Evolutionary conservation across 2,113 vertebrate species (phyloP).

Genomic region (Sapajus apella): DNA sequence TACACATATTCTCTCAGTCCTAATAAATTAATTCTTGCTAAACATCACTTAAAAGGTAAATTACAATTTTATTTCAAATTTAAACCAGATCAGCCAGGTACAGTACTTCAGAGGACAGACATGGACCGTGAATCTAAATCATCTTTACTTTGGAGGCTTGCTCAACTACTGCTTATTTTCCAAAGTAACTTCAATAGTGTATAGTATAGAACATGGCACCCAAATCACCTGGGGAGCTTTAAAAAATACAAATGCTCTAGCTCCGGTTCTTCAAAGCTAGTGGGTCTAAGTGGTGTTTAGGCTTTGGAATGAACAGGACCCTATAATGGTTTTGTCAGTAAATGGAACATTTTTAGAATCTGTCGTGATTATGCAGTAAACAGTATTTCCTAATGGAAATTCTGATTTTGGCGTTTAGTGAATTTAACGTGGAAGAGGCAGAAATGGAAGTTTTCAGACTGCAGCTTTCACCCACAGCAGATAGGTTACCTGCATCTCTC

Average conservation of each 20-base stretch:
- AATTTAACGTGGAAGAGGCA: neutral
- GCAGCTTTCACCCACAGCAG: neutral
- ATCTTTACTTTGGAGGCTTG: neutral
- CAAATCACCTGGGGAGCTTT: neutral
- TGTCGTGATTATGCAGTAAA: neutral
- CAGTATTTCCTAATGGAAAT: neutral
- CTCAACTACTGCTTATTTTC: neutral
- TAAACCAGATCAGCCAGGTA: conserved; percentile 8
- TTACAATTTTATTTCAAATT: conserved; percentile 49
- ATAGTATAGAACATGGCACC: neutral
- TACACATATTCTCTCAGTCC: neutral
- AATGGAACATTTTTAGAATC: neutral
- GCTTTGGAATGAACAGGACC: neutral
- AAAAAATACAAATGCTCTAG: neutral
- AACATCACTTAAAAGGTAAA: conserved; percentile 8
- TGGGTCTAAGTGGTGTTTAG: neutral
- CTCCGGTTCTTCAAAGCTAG: neutral
- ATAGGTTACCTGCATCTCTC: neutral
- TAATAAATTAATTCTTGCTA: conserved; percentile 42
- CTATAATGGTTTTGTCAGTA: neutral
- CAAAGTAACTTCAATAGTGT: neutral
- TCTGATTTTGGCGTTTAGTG: neutral
- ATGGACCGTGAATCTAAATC: neutral
- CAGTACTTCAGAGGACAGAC: neutral
- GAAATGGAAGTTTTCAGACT: neutral